Percentiles rank a stretch among this genome's conserved stretches.
Evolutionary conservation across 92 coral and sea anemone species (phyloP).

Genomic region (Galaxea fascicularis): DNA sequence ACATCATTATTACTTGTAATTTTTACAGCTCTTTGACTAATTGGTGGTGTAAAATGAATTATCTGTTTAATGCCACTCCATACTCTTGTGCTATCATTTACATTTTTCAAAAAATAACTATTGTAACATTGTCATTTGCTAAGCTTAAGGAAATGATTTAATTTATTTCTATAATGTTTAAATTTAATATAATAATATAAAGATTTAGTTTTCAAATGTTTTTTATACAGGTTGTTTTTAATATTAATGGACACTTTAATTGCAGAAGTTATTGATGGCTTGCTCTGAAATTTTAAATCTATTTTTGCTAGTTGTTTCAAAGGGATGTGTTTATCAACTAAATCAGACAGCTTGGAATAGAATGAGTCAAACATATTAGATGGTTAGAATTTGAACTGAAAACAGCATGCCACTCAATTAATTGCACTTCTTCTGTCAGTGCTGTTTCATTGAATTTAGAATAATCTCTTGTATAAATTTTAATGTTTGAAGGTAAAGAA

Average conservation of each 20-base stretch:
- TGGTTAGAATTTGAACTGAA: slow-evolving; percentile 29
- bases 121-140: not conserved
- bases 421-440: slow-evolving; percentile 9
- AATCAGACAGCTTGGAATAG: slow-evolving; percentile 42
- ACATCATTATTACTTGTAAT: slow-evolving; percentile 26
- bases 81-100: slow-evolving; percentile 15
- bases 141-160: not conserved
- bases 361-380: slow-evolving; percentile 51
- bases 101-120: not conserved
- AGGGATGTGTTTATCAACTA: too few relatives aligned
- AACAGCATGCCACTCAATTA: slow-evolving; percentile 38
- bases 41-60: slow-evolving; percentile 28
- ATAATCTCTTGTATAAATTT: slow-evolving; percentile 43
- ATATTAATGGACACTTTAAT: slow-evolving; percentile 54
- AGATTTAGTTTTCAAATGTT: slow-evolving; percentile 55
- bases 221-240: slow-evolving; percentile 53
- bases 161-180: not conserved
- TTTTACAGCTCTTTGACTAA: not conserved
- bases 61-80: slow-evolving; percentile 31
- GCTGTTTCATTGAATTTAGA: slow-evolving; percentile 15
- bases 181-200: not conserved
- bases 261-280: slow-evolving; percentile 72
- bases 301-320: slow-evolving; percentile 42
- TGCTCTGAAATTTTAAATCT: slow-evolving; percentile 56
- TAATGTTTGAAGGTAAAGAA: slow-evolving; percentile 17